A percentile compares a stretch with the other conserved stretches of the same genome.
These are phyloP conservation scores for Elephas maximus DNA, from an alignment of 2,113 vertebrate genomes.

Conservation along the genomic window DNA sequence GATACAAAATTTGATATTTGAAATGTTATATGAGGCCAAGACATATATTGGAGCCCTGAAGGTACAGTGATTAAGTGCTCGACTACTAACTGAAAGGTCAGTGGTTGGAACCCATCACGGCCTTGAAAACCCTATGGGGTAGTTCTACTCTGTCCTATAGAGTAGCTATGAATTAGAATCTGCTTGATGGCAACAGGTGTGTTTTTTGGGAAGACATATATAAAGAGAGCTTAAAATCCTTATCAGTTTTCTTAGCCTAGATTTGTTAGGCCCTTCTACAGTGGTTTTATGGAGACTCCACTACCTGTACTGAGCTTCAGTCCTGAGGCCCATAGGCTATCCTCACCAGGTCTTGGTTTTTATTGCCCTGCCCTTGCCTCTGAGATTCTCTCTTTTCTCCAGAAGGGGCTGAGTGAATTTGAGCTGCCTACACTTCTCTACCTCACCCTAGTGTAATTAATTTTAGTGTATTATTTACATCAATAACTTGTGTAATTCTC, in stretches of 20 bases:
- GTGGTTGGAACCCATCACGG: too few species aligned
- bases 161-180: too few species aligned
- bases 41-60: too few species aligned
- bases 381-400: neutral
- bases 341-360: neutral
- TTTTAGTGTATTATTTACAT: too few species aligned
- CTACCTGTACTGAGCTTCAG: neutral
- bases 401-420: neutral
- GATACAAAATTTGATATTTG: neutral
- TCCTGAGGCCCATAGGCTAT: neutral
- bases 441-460: too few species aligned
- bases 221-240: neutral
- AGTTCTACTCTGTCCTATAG: too few species aligned
- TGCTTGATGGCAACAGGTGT: too few species aligned
- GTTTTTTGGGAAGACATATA: too few species aligned
- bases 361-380: neutral
- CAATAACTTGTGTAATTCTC: neutral
- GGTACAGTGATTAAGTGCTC: too few species aligned
- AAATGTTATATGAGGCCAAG: neutral
- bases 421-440: neutral
- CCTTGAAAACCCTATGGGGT: too few species aligned
- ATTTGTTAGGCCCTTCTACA: neutral
- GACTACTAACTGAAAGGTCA: too few species aligned
- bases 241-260: neutral
- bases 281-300: neutral